phyloP scores from a whole-genome alignment of 1,140 invertebrate genomes.

The Diorhabda sublineata region DNA sequence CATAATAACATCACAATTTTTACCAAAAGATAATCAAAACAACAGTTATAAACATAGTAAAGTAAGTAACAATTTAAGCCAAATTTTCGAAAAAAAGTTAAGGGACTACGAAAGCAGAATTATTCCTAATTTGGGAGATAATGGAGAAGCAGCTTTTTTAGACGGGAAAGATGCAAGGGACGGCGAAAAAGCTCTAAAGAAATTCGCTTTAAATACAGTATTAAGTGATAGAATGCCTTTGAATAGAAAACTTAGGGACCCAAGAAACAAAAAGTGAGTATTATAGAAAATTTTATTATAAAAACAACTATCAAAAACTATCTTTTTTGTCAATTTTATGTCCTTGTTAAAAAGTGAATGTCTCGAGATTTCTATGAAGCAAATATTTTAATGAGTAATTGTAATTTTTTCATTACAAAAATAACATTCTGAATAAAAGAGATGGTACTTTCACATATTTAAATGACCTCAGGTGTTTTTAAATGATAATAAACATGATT shows the following conservation, averaged over 20 bases:
- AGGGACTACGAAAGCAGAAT: constrained; percentile 45
- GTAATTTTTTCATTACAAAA: too few species aligned
- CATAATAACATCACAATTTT: constrained; percentile 25
- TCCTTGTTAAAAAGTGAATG: too few species aligned
- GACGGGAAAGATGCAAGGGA: constrained; percentile 53
- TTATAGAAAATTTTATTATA: not conserved
- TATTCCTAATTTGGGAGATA: constrained; percentile 56
- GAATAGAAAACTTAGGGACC: constrained; percentile 56
- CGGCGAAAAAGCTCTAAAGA: constrained; percentile 65
- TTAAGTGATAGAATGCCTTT: constrained; percentile 76
- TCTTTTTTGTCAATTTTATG: too few species aligned
- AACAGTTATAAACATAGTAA: not conserved
- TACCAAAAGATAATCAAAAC: constrained; percentile 3
- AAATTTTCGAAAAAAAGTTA: constrained; percentile 25
- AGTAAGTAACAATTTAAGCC: constrained; percentile 13
- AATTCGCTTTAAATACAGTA: constrained; percentile 78
- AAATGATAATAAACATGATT: too few species aligned
- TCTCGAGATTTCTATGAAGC: too few species aligned
- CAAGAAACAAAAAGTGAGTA: constrained; percentile 39
- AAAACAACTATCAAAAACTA: too few species aligned
- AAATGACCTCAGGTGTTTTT: too few species aligned
- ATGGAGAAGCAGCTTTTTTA: constrained; percentile 60
- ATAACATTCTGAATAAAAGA: too few species aligned
- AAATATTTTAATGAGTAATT: too few species aligned
- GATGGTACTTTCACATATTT: too few species aligned